phyloP scores from a whole-genome alignment of 2,797 vertebrate genomes.

The Urophycis tenuis region DNA sequence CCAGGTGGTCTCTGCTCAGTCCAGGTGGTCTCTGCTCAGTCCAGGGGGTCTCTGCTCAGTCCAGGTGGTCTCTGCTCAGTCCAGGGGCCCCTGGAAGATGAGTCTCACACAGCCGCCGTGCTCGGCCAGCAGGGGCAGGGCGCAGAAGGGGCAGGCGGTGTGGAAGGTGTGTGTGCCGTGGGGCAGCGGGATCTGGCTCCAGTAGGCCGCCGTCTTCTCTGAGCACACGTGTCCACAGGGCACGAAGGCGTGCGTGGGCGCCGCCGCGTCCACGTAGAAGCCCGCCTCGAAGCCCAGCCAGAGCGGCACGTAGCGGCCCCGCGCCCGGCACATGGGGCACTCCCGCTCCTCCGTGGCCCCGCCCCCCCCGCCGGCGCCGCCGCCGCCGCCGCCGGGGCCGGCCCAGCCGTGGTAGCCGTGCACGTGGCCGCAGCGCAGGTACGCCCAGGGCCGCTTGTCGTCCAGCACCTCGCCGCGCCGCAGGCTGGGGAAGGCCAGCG shows the following conservation, averaged over 20 bases:
- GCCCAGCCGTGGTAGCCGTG: conserved; percentile 93
- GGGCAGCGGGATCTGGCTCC: conserved; percentile 87
- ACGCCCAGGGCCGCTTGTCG: conserved; percentile 98
- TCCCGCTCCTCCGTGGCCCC: conserved; percentile 73
- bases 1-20: too few species aligned
- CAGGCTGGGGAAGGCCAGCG: conserved; percentile 90
- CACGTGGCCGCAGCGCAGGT: conserved; percentile 89
- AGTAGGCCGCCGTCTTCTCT: conserved; percentile 84
- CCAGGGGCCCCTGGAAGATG: conserved; percentile 91
- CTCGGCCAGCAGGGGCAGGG: conserved; percentile 75
- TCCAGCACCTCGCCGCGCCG: conserved; percentile 94
- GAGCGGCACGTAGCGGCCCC: conserved; percentile 87
- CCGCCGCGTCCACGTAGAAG: conserved; percentile 87
- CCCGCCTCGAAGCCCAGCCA: conserved; percentile 90
- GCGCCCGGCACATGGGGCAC: conserved; percentile 90
- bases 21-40: too few species aligned
- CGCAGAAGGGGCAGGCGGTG: conserved; percentile 91
- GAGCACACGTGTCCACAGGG: conserved; percentile 94
- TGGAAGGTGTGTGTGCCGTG: conserved; percentile 87
- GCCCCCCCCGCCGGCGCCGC: conserved; percentile 75
- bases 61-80: conserved; percentile 74
- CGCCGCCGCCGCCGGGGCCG: conserved; percentile 73
- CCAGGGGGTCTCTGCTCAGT: conserved; percentile 54
- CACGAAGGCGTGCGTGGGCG: conserved; percentile 85
- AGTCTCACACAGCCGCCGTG: conserved; percentile 82